Evolutionary conservation across 2,888 invertebrate genomes (phyloP).

Genomic region (Macaria liturata): DNA sequence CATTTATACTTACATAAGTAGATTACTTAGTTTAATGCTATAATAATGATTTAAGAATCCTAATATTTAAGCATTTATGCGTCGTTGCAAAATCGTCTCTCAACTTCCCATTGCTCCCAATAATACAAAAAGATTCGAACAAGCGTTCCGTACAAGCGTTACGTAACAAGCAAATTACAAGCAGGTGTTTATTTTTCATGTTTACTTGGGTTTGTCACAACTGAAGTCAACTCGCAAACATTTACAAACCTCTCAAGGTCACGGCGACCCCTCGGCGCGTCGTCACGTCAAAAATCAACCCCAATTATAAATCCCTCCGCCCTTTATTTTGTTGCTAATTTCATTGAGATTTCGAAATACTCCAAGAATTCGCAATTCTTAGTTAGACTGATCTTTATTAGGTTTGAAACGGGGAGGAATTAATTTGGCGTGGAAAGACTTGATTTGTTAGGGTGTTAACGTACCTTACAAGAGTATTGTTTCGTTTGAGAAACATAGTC

Average conservation of each 20-base stretch:
- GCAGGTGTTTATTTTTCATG: not conserved
- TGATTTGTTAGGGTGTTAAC: conserved; percentile 21
- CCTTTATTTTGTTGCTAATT: conserved; percentile 41
- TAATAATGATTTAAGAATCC: no score
- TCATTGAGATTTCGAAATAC: conserved; percentile 35
- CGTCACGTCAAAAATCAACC: conserved; percentile 33
- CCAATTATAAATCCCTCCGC: conserved; percentile 34
- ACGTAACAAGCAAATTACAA: no score
- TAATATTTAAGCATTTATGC: no score
- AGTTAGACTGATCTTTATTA: conserved; percentile 44
- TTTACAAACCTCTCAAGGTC: conserved; percentile 35
- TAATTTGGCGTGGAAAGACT: conserved; percentile 36
- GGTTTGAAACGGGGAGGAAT: conserved; percentile 39
- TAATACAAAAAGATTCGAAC: no score
- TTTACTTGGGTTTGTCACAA: conserved; percentile 12
- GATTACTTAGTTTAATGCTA: no score
- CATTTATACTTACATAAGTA: no score
- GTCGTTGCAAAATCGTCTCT: no score
- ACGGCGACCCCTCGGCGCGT: conserved; percentile 27
- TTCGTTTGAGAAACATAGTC: no score
- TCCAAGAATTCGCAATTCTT: conserved; percentile 19
- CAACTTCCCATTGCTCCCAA: no score
- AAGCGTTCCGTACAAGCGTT: no score
- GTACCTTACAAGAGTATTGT: not conserved
- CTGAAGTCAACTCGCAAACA: conserved; percentile 18